Conservation (phyloP, 1,140 invertebrate genomes). For the Pentalonia nigronervosa region DNA sequence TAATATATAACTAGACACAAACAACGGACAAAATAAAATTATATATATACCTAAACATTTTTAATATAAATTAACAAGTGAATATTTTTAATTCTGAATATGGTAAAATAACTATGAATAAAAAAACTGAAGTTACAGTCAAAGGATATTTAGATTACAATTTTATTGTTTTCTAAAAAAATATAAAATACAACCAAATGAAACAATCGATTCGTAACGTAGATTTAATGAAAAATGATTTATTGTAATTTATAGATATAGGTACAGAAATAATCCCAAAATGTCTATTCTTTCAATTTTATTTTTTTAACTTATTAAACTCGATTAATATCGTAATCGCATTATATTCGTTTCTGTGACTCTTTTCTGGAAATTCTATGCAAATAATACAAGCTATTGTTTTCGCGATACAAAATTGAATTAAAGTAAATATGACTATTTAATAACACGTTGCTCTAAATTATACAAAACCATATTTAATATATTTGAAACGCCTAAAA, state of each 20-base stretch:
- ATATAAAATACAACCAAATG: background rate
- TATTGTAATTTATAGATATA: too few relatives aligned
- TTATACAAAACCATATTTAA: background rate
- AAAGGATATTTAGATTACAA: background rate
- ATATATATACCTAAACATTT: too few relatives aligned
- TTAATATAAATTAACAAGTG: background rate
- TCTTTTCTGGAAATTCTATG: background rate
- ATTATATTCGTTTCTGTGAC: background rate
- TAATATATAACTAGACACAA: background rate
- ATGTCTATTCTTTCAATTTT: too few relatives aligned
- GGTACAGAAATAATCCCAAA: background rate
- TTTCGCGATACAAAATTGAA: background rate
- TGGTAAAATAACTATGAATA: background rate
- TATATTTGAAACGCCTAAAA: background rate
- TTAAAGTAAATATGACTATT: background rate
- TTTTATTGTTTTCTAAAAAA: background rate
- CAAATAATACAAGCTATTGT: background rate
- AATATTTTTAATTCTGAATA: background rate
- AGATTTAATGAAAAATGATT: too few relatives aligned
- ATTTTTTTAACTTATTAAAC: background rate
- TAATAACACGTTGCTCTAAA: background rate
- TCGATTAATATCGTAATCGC: background rate
- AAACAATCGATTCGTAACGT: too few relatives aligned
- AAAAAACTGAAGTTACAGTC: background rate
- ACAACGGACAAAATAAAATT: background rate